phyloP scores from a whole-genome alignment of 2,113 vertebrate species.

The Campylomormyrus numenius region DNA sequence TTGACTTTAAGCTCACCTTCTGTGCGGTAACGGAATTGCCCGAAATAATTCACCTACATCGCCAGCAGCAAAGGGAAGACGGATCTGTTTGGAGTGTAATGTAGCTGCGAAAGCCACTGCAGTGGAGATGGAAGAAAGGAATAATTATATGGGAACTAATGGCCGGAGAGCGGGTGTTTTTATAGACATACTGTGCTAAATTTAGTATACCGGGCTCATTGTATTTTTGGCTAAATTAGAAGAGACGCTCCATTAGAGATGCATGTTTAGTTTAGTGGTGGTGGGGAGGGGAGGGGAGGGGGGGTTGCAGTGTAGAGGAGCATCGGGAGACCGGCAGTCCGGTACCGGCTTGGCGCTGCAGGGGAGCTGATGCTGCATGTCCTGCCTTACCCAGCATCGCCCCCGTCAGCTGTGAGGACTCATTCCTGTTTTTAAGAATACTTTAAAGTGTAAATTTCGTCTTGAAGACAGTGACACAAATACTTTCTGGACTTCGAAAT shows the following conservation, averaged over 20 bases:
- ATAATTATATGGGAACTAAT: neutral
- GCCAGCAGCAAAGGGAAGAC: conserved; percentile 29
- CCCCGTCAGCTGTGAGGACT: conserved; percentile 17
- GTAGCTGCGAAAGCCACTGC: conserved; percentile 37
- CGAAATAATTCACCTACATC: conserved; percentile 34
- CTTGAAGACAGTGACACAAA: neutral
- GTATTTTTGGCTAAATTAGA: conserved; percentile 19
- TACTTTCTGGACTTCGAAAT: neutral
- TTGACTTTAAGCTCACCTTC: conserved; percentile 9
- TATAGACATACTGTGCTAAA: conserved; percentile 35
- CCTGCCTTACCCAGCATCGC: neutral
- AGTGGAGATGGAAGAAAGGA: conserved; percentile 14
- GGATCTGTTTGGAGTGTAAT: conserved; percentile 34
- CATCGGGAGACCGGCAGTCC: conserved; percentile 26
- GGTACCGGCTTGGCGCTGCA: conserved; percentile 42
- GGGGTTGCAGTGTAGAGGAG: conserved; percentile 18
- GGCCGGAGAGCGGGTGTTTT: conserved; percentile 11
- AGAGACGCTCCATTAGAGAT: conserved; percentile 35
- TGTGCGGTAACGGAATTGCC: conserved; percentile 35
- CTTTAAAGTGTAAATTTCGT: conserved; percentile 7
- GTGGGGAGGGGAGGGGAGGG: conserved; percentile 18
- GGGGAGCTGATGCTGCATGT: neutral
- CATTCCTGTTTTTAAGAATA: conserved; percentile 34
- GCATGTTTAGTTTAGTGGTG: conserved; percentile 25
- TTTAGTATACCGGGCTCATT: conserved; percentile 44